Evolutionary conservation across 2,113 vertebrate genomes (phyloP).

Genomic region (Takifugu bimaculatus): DNA sequence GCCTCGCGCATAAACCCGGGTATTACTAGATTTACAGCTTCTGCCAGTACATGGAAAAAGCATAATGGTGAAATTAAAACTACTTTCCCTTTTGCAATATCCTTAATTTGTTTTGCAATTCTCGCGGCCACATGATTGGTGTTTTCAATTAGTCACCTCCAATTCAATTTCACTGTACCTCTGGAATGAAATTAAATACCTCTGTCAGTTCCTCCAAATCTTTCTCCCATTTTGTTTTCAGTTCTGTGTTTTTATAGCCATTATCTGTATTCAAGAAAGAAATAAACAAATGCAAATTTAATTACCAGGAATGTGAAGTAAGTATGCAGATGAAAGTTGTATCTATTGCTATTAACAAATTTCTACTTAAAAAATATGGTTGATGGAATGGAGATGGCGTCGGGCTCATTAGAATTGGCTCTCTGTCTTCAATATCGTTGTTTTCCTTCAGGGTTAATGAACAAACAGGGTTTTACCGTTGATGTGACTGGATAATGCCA

Average conservation of each 20-base stretch:
- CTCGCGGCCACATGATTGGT: conserved; percentile 32
- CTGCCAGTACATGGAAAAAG: conserved; percentile 38
- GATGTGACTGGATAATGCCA: conserved; percentile 38
- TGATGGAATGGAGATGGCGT: background rate
- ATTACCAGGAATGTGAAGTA: background rate
- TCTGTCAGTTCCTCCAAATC: too few species aligned
- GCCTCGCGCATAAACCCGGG: conserved; percentile 63
- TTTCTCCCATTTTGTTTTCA: too few species aligned
- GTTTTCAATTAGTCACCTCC: conserved; percentile 52
- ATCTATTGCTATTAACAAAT: background rate
- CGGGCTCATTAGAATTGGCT: conserved; percentile 9
- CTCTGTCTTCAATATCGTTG: background rate
- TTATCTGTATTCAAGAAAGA: too few species aligned
- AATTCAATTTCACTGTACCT: conserved; percentile 43
- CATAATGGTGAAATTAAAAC: conserved; percentile 51
- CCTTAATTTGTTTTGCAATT: conserved; percentile 42
- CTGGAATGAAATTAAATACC: conserved; percentile 12
- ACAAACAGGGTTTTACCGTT: conserved; percentile 39
- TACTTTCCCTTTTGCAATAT: conserved; percentile 31
- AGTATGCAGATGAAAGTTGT: conserved; percentile 6
- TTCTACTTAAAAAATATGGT: conserved; percentile 1
- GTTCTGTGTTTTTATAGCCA: too few species aligned
- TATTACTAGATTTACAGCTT: conserved; percentile 60
- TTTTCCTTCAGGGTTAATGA: conserved; percentile 9
- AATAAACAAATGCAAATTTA: too few species aligned